A percentile compares a stretch with the other conserved stretches of the same genome.
Evolutionary conservation across 2,113 vertebrate species (phyloP).

Genomic region (Suncus etruscus): DNA sequence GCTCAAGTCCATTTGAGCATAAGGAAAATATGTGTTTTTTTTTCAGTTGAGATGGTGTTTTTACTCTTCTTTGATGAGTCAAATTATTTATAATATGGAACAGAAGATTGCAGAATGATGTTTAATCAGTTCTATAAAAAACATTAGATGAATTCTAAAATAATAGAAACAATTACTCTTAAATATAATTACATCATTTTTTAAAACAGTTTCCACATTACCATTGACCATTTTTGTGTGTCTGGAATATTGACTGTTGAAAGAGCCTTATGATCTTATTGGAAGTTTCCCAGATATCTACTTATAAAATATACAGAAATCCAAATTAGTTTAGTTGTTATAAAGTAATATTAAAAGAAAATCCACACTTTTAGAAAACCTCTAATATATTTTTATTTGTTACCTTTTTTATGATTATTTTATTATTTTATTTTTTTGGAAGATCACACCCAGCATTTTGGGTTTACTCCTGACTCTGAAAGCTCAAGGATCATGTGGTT

Average conservation of each 20-base stretch:
- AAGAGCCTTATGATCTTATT: background rate
- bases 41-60: background rate
- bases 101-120: background rate
- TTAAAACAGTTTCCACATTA: conserved; percentile 10
- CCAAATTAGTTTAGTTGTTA: background rate
- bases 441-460: too few species aligned
- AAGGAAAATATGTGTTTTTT: background rate
- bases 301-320: background rate
- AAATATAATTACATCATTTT: background rate
- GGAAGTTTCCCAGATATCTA: background rate
- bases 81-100: conserved; percentile 12
- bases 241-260: background rate
- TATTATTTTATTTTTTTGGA: too few species aligned
- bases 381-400: background rate
- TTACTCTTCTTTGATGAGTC: conserved; percentile 1
- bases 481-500: too few species aligned
- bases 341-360: background rate
- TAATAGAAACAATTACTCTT: background rate
- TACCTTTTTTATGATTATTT: background rate
- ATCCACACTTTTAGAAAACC: background rate
- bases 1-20: background rate
- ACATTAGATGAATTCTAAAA: background rate
- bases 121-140: background rate
- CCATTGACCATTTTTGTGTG: background rate
- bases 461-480: too few species aligned